Evolutionary conservation across 2,888 invertebrate species (phyloP), one percentile per base, ranked within the genome.

Genomic region (Dorcus hopei): DNA sequence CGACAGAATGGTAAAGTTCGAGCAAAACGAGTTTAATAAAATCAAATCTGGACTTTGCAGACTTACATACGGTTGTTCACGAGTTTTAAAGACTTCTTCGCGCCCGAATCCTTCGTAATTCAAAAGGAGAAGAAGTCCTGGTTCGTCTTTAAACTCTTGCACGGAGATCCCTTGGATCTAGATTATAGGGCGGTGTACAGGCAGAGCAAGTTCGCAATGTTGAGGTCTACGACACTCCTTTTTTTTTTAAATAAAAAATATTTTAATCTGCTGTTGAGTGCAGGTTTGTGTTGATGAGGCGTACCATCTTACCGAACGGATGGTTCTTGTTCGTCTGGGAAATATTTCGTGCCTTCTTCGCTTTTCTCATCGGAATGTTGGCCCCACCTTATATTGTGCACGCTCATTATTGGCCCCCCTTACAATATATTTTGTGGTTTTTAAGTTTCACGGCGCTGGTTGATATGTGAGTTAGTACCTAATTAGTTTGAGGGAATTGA

Each of bases 321-420:
- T 49, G 40, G 8, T 59, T 59, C 38, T 11, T 56, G n/a, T 26
- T 43, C n/a, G 42, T 52, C 38, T 59, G 59, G 59, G 59, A 49
- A 42, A 52, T 59, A 39, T 55, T 56, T 38, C 55, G 52, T 11
- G 59, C 56, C 3, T 41, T 56, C 5, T 33, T 49, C 6, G 56
- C 56, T 3, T 48, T 55, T 42, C 43, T 59, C 9, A 14, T 52
- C 23, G 19, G 49, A n/a, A 23, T 55, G n/a, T 19, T 59, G 23
- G 52, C 26, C 8, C 59, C 59, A 48, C 23, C 53, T 14, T 23
- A 43, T 23, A 49, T 33, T 23, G 23, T 59, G 16, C 49, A 39
- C 16, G 2, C 3, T 4, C 33, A 49, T 41, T 53, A 59, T 23
- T 38, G 49, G 38, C 49, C 52, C 3, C n/a, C 43, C 1, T 14